phyloP scores from a whole-genome alignment of 2,888 invertebrate genomes.

The Coleophora flavipennella region DNA sequence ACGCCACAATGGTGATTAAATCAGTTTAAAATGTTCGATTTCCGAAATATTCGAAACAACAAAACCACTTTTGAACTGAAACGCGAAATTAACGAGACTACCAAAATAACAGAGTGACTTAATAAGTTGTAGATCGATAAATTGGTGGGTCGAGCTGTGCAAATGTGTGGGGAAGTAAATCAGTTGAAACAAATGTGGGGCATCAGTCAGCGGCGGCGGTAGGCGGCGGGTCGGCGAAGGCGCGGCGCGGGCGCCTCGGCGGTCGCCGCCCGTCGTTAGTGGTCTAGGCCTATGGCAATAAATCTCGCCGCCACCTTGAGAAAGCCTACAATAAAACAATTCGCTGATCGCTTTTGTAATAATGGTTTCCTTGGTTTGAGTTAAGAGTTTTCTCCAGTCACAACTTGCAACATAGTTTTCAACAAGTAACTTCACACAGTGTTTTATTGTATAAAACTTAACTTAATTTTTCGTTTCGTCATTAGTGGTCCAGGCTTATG shows the following conservation, averaged over 20 bases:
- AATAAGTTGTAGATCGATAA: constrained; percentile 31
- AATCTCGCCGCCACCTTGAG: constrained; percentile 62
- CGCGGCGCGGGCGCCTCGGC: too few relatives aligned
- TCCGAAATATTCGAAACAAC: too few relatives aligned
- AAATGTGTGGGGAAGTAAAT: constrained; percentile 60
- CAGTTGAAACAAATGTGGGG: constrained; percentile 65
- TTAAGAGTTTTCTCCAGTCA: neutral
- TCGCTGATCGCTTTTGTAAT: constrained; percentile 17
- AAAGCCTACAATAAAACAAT: constrained; percentile 35
- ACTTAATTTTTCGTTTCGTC: too few relatives aligned
- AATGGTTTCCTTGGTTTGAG: neutral
- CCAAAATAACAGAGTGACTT: constrained; percentile 14
- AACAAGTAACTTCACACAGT: too few relatives aligned
- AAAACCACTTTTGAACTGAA: neutral
- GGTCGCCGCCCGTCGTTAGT: constrained; percentile 50
- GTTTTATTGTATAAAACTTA: too few relatives aligned
- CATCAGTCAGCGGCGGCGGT: constrained; percentile 49
- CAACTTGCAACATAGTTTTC: neutral
- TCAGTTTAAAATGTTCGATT: too few relatives aligned
- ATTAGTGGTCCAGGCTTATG: constrained; percentile 60
- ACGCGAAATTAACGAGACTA: constrained; percentile 5
- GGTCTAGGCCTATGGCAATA: constrained; percentile 56
- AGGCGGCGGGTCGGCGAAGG: constrained; percentile 17
- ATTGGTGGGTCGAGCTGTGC: constrained; percentile 32
- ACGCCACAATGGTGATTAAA: too few relatives aligned